Evolutionary conservation across 1,140 invertebrate genomes (phyloP).

Genomic region (Ceratoteleas bidentatus): DNA sequence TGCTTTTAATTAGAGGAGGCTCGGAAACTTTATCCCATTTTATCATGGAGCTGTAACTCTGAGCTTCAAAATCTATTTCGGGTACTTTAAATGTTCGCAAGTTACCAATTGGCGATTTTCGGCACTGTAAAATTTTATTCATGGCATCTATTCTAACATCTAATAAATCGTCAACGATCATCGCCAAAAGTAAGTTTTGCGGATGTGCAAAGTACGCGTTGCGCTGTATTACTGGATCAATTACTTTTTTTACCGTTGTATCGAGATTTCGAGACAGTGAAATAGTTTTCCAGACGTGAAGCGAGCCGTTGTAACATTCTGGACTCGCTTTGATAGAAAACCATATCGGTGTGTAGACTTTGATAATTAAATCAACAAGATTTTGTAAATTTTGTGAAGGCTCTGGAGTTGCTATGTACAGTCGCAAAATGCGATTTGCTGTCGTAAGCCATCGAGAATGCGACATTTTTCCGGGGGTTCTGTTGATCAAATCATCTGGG

Average conservation of each 20-base stretch:
- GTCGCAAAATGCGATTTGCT: conserved; percentile 1
- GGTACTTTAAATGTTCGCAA: neutral
- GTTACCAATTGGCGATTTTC: neutral
- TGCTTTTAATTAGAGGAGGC: neutral
- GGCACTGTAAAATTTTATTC: neutral
- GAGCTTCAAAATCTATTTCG: neutral
- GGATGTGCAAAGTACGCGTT: neutral
- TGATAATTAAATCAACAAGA: conserved; percentile 1
- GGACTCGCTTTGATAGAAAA: neutral
- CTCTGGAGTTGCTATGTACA: neutral
- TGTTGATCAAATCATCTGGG: neutral
- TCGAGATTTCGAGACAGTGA: neutral
- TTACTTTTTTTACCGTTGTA: neutral
- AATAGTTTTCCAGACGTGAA: conserved; percentile 1
- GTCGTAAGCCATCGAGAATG: neutral
- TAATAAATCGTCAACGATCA: conserved; percentile 5
- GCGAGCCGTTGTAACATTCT: neutral
- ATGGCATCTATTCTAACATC: conserved; percentile 3
- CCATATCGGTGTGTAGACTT: conserved; percentile 1
- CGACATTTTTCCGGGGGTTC: neutral
- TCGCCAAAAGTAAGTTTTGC: neutral
- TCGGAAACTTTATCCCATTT: neutral
- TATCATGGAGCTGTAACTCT: neutral
- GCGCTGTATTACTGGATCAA: conserved; percentile 1
- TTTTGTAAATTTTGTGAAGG: neutral